Percentiles rank a stretch among this genome's conserved stretches.
Evolutionary conservation across 2,888 invertebrate genomes (phyloP).

Genomic region (Linnaemya vulpina): DNA sequence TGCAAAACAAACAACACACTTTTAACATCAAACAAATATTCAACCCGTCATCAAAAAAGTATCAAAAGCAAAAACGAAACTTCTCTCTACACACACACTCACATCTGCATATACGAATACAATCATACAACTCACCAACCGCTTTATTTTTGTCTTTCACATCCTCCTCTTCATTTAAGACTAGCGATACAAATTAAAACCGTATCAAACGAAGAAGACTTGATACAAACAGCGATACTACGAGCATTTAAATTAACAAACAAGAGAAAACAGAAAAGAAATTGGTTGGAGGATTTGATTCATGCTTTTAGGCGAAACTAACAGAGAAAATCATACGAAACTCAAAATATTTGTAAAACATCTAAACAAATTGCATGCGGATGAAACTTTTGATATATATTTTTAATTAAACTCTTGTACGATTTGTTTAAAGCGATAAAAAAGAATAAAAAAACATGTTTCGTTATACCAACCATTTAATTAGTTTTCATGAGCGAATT

Average conservation of each 20-base stretch:
- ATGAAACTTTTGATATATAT: not conserved
- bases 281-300: slow-evolving; percentile 24
- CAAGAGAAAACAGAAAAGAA: not conserved
- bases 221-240: slow-evolving; percentile 13
- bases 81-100: not conserved
- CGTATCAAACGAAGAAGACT: not conserved
- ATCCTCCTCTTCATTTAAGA: not conserved
- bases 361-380: not conserved
- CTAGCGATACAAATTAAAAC: slow-evolving; percentile 42
- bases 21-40: slow-evolving; percentile 55
- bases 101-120: not conserved
- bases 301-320: slow-evolving; percentile 30
- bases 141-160: not conserved
- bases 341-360: not conserved
- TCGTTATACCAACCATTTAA: not conserved
- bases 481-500: slow-evolving; percentile 5
- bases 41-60: slow-evolving; percentile 50
- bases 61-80: slow-evolving; percentile 37
- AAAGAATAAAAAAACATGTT: not conserved
- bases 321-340: not conserved
- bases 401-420: slow-evolving; percentile 2
- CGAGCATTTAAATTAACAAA: slow-evolving; percentile 36
- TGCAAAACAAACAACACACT: slow-evolving; percentile 51
- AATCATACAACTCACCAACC: not conserved
- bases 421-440: not conserved